Conservation (phyloP, 2,797 vertebrate species). For the Valencia hispanica region DNA sequence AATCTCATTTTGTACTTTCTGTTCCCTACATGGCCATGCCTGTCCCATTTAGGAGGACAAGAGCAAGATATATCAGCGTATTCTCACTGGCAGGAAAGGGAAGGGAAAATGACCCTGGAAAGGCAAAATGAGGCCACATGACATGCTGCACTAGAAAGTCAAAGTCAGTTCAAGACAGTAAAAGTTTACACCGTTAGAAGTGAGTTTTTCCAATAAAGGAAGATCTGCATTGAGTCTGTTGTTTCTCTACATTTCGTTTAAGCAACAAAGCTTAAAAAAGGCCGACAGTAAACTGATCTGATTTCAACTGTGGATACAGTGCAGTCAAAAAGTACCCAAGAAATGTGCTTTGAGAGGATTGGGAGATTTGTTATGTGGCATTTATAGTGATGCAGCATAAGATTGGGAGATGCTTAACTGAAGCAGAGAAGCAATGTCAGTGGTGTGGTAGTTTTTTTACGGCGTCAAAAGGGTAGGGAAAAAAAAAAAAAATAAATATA, state of each 20-base stretch:
- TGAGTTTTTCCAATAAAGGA: background rate
- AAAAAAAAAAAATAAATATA: no score
- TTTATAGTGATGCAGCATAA: no score
- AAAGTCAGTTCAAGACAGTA: conserved; percentile 17
- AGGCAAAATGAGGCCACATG: conserved; percentile 47
- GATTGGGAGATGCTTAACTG: no score
- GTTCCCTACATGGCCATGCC: conserved; percentile 26
- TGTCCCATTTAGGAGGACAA: conserved; percentile 54
- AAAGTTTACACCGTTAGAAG: background rate
- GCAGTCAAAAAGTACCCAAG: background rate
- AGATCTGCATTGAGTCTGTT: background rate
- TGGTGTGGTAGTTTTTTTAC: no score
- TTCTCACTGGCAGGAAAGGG: conserved; percentile 33
- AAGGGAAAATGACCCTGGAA: conserved; percentile 44
- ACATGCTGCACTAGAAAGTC: conserved; percentile 39
- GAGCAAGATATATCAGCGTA: conserved; percentile 50
- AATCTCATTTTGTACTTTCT: conserved; percentile 23
- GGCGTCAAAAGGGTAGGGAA: no score
- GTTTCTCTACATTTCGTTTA: background rate
- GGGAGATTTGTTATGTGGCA: no score
- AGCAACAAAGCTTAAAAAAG: background rate
- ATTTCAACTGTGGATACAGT: background rate
- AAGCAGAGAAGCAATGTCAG: no score
- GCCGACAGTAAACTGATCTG: background rate
- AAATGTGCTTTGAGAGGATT: no score